Base-by-base conservation (phyloP, 1,140 invertebrate genomes). In the Zaprionus ornatus region DNA sequence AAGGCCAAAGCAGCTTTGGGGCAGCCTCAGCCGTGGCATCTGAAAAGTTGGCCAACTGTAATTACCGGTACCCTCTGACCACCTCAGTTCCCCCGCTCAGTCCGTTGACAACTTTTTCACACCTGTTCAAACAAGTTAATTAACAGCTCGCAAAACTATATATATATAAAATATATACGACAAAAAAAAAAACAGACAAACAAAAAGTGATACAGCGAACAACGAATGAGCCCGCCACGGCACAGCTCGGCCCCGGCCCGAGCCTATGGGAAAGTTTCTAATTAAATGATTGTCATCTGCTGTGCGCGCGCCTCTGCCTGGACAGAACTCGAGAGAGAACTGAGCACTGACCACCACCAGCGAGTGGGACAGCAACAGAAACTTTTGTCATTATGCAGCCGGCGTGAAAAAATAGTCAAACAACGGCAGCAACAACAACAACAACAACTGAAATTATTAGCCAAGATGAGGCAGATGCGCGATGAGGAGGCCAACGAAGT, bases 261-360 rank as follows among this genome's bases (percentile, higher is more conserved):
- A 90, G 90, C 90, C 90, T 91, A 91, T 91, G 90, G 90, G 90
- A 91, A 91, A 91, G 86, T 91, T 91, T 91, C 90, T 91, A 91
- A 91, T 91, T 91, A 91, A 91, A 91, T 91, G 90, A 91, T 91
- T 91, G 90, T 91, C 90, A 91, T 91, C 90, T 91, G 79, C 76
- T 68, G 67, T 79, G 79, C 81, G 70, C 79, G 76, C 71, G 76
- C 79, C n/a, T n/a, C n/a, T n/a, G 65, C 62, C 69, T 57, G 64
- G 68, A 68, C 71, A 70, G 27, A 80, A 84, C 70, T 79, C 64
- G 61, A 25, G 50, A 25, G 65, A 61, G 73, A 59, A 68, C 29
- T 32, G 29, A 32, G 29, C 29, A 32, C 71, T 86, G 79, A 77
- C 72, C 82, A 86, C 77, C 77, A 63, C 54, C 77, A 60, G 54